Percentiles rank a stretch among this genome's conserved stretches.
phyloP scores from a whole-genome alignment of 2,113 vertebrate genomes.

The Tupaia chinensis region DNA sequence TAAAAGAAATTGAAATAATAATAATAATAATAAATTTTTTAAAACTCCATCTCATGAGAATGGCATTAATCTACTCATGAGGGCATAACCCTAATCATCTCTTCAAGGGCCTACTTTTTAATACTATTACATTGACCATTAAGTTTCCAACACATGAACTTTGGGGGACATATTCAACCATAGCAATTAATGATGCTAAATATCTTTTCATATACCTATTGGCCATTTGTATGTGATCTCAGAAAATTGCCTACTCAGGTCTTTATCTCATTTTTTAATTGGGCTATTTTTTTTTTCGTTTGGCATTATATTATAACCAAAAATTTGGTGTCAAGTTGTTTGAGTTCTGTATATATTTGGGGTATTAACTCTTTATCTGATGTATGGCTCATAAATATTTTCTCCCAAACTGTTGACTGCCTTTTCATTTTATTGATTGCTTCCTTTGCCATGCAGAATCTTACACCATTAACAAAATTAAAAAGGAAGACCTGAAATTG shows the following conservation, averaged over 20 bases:
- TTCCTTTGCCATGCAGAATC: neutral
- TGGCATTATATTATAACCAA: too few species aligned
- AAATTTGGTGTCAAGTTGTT: neutral
- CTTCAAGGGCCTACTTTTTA: too few species aligned
- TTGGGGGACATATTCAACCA: too few species aligned
- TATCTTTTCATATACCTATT: neutral
- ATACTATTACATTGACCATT: neutral
- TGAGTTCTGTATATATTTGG: neutral
- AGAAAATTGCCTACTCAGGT: neutral
- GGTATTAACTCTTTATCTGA: neutral
- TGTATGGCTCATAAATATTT: neutral
- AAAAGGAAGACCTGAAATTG: too few species aligned
- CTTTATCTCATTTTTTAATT: neutral
- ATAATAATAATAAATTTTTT: too few species aligned
- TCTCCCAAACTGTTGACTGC: neutral
- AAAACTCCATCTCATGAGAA: too few species aligned
- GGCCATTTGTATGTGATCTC: neutral
- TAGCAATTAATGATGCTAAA: too few species aligned
- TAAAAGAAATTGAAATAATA: too few species aligned
- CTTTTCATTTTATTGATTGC: neutral
- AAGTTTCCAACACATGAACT: too few species aligned
- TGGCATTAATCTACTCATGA: too few species aligned
- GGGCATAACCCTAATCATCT: too few species aligned
- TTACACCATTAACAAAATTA: neutral
- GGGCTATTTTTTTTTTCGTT: neutral